Conservation (phyloP, 2,113 vertebrate genomes). For the Toxotes chatareus region DNA sequence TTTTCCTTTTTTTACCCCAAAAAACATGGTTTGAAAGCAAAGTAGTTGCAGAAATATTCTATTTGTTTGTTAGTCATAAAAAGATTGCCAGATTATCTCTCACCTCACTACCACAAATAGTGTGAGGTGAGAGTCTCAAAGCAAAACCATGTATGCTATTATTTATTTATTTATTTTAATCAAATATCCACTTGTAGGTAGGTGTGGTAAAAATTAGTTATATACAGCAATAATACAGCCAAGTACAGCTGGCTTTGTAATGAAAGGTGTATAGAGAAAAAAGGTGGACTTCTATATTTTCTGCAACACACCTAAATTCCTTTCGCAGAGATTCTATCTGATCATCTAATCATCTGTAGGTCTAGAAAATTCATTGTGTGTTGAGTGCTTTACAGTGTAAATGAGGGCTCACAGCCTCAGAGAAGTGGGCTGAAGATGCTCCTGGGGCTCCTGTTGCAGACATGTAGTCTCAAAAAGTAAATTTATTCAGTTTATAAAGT, state of each 20-base stretch:
- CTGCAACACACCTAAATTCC: slow-evolving; percentile 47
- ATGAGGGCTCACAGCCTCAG: not conserved
- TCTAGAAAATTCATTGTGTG: not conserved
- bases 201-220: not conserved
- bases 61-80: not conserved
- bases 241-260: not conserved
- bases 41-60: not conserved
- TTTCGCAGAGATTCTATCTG: slow-evolving; percentile 41
- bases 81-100: not conserved
- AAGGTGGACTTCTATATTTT: not conserved
- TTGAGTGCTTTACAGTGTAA: slow-evolving; percentile 42
- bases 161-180: not conserved
- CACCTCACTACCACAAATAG: not conserved
- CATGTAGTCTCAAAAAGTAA: not conserved
- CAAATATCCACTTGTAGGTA: slow-evolving; percentile 3
- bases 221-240: not conserved
- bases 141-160: not conserved
- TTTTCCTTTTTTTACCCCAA: not conserved
- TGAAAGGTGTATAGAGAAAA: not conserved
- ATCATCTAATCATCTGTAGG: slow-evolving; percentile 32
- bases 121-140: not conserved
- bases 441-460: slow-evolving; percentile 12
- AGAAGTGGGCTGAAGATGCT: slow-evolving; percentile 4
- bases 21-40: not conserved
- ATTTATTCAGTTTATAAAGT: slow-evolving; percentile 40